Conservation (phyloP, 1,140 invertebrate species). For the Panulirus ornatus region DNA sequence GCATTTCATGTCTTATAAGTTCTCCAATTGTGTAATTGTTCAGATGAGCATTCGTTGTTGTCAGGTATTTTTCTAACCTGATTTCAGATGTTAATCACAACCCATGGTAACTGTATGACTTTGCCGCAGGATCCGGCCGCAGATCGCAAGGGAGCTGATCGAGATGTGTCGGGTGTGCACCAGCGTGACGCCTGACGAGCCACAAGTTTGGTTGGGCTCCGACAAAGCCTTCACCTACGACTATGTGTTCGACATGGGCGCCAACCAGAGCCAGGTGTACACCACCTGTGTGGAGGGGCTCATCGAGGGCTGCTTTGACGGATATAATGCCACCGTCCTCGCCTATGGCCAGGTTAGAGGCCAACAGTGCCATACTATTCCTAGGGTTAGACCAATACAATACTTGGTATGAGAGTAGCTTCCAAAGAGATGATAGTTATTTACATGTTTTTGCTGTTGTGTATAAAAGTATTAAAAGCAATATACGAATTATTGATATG, state of each 20-base stretch:
- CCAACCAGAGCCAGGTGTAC: conserved; percentile 87
- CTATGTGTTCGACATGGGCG: conserved; percentile 90
- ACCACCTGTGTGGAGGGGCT: conserved; percentile 90
- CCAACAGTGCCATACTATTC: too few relatives aligned
- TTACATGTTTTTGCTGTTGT: too few relatives aligned
- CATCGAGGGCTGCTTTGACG: conserved; percentile 92
- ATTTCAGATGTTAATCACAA: conserved; percentile 77
- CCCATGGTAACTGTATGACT: not conserved
- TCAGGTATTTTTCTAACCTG: conserved; percentile 24
- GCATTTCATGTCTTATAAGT: not conserved
- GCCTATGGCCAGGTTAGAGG: conserved; percentile 95
- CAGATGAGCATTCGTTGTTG: not conserved
- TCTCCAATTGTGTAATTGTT: not conserved
- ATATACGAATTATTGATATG: too few relatives aligned
- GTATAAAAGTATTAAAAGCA: too few relatives aligned
- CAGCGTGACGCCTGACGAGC: conserved; percentile 89
- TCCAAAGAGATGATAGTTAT: too few relatives aligned
- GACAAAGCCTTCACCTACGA: conserved; percentile 99
- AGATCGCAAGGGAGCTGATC: conserved; percentile 93
- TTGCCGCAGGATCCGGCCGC: conserved; percentile 91
- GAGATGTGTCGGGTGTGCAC: conserved; percentile 97
- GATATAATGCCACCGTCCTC: conserved; percentile 96
- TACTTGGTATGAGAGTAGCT: too few relatives aligned
- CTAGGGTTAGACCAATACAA: too few relatives aligned
- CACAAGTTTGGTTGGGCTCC: conserved; percentile 94